Conservation (phyloP, 2,113 vertebrate genomes). For the Poicephalus gulielmi region DNA sequence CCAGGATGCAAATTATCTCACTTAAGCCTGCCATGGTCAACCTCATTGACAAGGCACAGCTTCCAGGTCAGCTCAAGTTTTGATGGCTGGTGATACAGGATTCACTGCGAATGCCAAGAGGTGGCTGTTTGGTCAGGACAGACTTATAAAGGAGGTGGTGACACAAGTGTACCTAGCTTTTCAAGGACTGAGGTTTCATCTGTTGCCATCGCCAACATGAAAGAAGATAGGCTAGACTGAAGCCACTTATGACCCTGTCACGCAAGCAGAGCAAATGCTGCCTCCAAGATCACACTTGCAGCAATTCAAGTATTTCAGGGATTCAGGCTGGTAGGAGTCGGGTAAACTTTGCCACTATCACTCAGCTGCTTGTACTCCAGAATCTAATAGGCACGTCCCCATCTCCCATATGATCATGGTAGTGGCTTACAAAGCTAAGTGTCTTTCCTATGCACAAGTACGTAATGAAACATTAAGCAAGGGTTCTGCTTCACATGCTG, state of each 20-base stretch:
- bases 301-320: not conserved
- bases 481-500: not conserved
- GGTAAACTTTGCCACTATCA: not conserved
- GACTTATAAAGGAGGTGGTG: not conserved
- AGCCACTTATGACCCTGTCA: not conserved
- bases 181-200: not conserved
- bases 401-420: not conserved
- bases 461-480: not conserved
- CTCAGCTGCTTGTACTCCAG: not conserved
- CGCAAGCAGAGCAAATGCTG: not conserved
- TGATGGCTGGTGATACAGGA: not conserved
- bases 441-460: not conserved
- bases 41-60: not conserved
- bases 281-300: not conserved
- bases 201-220: not conserved
- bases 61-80: not conserved
- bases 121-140: not conserved
- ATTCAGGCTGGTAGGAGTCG: not conserved
- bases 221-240: not conserved
- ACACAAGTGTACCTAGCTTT: not conserved
- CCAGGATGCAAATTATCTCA: not conserved
- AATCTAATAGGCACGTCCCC: not conserved
- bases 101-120: not conserved
- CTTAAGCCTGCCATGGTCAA: not conserved
- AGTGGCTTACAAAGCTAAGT: not conserved